These are phyloP conservation scores for Tetragonula carbonaria DNA, from an alignment of 2,888 invertebrate genomes.

Conservation along the genomic window DNA sequence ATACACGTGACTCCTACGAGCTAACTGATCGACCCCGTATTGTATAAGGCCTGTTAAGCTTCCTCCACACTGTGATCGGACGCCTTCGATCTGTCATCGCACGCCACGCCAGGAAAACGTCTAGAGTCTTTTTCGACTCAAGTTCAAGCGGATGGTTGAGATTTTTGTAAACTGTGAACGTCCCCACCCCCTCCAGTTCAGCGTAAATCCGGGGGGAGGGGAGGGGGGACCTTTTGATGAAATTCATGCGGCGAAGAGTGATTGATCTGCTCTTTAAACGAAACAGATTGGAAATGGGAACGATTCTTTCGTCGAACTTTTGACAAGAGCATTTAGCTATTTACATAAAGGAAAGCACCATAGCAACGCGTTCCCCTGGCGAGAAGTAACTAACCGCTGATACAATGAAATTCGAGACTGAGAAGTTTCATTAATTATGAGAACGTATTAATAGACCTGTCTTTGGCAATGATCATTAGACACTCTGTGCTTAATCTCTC, in stretches of 20 bases:
- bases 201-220: too few species aligned
- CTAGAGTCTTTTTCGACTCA: neutral
- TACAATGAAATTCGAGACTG: too few species aligned
- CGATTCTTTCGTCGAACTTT: neutral
- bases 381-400: too few species aligned
- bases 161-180: neutral
- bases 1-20: conserved; percentile 63
- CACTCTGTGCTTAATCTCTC: too few species aligned
- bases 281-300: neutral
- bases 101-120: conserved; percentile 27
- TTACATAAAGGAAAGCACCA: conserved; percentile 3
- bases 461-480: too few species aligned
- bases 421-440: too few species aligned
- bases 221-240: too few species aligned
- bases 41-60: conserved; percentile 68
- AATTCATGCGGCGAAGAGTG: neutral
- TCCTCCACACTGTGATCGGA: conserved; percentile 40
- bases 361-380: neutral
- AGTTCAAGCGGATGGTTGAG: neutral
- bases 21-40: conserved; percentile 70
- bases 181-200: too few species aligned
- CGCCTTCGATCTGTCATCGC: conserved; percentile 56
- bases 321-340: neutral
- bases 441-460: too few species aligned
- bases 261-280: too few species aligned